Evolutionary conservation across 2,113 vertebrate genomes (phyloP).

Genomic region (Prionailurus bengalensis): DNA sequence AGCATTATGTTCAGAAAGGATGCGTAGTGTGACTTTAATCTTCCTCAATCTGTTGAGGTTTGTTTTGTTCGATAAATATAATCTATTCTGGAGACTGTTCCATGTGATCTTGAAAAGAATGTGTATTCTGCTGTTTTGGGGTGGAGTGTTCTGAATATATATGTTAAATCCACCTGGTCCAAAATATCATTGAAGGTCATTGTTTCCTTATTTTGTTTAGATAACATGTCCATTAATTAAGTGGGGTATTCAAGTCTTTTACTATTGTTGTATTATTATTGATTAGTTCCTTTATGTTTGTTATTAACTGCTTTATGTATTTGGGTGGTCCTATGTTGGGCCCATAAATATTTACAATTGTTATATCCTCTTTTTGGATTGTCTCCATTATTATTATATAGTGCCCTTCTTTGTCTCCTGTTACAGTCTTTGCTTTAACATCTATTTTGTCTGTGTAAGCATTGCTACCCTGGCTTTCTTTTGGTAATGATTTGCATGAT

Average conservation of each 20-base stretch:
- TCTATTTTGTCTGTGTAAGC: background rate
- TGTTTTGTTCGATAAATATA: background rate
- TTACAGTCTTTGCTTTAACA: background rate
- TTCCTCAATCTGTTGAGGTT: background rate
- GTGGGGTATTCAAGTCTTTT: background rate
- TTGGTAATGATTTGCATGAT: background rate
- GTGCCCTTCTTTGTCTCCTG: background rate
- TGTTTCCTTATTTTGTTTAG: background rate
- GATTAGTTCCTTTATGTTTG: background rate
- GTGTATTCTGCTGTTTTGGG: background rate
- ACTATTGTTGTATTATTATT: background rate
- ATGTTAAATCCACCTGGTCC: background rate
- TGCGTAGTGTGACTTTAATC: background rate
- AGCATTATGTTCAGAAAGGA: background rate
- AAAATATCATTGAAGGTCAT: background rate
- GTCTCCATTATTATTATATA: background rate
- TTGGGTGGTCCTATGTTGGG: background rate
- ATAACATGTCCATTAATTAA: background rate
- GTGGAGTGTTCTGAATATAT: background rate
- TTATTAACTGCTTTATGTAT: background rate
- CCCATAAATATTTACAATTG: background rate
- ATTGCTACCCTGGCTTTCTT: background rate
- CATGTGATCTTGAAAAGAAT: background rate
- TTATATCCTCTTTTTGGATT: background rate
- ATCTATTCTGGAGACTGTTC: background rate